Conservation (phyloP, 2,113 vertebrate genomes). For the Carollia perspicillata region DNA sequence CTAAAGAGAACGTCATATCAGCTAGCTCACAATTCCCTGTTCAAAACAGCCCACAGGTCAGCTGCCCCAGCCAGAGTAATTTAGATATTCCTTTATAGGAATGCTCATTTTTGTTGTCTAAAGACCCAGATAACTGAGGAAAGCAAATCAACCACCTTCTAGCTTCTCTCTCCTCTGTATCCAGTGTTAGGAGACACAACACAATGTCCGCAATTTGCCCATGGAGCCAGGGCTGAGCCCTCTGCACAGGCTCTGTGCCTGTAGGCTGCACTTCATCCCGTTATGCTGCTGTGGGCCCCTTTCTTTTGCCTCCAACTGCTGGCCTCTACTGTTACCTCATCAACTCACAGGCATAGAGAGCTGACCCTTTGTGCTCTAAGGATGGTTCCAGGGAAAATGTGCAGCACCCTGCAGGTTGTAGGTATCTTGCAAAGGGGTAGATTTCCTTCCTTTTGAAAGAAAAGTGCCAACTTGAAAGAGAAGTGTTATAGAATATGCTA, state of each 20-base stretch:
- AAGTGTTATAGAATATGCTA: background rate
- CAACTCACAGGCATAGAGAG: background rate
- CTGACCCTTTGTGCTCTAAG: background rate
- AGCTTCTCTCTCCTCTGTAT: background rate
- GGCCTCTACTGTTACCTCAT: background rate
- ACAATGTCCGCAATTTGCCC: background rate
- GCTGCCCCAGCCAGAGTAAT: background rate
- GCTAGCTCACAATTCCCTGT: background rate
- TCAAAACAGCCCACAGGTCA: background rate
- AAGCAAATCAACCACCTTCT: background rate
- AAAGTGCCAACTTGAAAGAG: background rate
- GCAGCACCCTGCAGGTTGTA: fast-evolving
- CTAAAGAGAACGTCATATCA: background rate
- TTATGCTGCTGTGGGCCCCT: background rate
- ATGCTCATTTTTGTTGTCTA: background rate
- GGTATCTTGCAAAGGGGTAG: background rate
- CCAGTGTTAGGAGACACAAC: background rate
- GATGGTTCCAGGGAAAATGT: background rate
- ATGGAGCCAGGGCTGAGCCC: background rate
- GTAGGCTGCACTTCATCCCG: background rate
- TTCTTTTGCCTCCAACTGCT: background rate
- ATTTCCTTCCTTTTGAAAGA: background rate
- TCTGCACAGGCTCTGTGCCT: background rate
- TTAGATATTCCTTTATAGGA: background rate
- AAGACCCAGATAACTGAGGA: background rate